phyloP scores from a whole-genome alignment of 2,888 invertebrate genomes.

The Acanthosepion lycidas region DNA sequence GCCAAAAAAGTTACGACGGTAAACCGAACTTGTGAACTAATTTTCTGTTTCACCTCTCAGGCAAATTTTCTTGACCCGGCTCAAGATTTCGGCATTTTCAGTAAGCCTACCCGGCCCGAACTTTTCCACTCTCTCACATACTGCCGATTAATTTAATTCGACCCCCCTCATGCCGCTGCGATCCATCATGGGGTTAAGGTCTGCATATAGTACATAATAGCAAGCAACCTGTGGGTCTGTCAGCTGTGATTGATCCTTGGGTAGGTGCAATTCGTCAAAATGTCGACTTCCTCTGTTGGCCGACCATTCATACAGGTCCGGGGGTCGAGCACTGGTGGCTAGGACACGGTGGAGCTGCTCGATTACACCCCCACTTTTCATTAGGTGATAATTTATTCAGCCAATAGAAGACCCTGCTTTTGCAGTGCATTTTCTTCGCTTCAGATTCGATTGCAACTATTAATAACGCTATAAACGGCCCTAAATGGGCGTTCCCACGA shows the following conservation, averaged over 20 bases:
- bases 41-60: not conserved
- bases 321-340: not conserved
- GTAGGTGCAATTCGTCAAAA: constrained; percentile 33
- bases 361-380: constrained; percentile 4
- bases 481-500: not conserved
- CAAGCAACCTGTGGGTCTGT: constrained; percentile 17
- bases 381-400: constrained; percentile 7
- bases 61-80: not conserved
- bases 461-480: not conserved
- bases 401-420: not conserved
- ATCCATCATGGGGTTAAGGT: constrained; percentile 24
- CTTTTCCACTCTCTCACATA: not conserved
- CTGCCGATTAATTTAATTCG: constrained; percentile 7
- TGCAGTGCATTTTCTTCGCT: not conserved
- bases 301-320: not conserved
- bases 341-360: not conserved
- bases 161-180: not conserved
- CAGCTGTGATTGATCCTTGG: constrained; percentile 22
- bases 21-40: not conserved
- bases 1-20: not conserved
- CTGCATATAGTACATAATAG: constrained; percentile 8
- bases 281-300: not conserved
- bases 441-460: not conserved
- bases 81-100: not conserved
- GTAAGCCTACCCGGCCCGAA: not conserved